phyloP scores from a whole-genome alignment of 2,113 vertebrate species.

The Stomatorhinus ivindoensis region DNA sequence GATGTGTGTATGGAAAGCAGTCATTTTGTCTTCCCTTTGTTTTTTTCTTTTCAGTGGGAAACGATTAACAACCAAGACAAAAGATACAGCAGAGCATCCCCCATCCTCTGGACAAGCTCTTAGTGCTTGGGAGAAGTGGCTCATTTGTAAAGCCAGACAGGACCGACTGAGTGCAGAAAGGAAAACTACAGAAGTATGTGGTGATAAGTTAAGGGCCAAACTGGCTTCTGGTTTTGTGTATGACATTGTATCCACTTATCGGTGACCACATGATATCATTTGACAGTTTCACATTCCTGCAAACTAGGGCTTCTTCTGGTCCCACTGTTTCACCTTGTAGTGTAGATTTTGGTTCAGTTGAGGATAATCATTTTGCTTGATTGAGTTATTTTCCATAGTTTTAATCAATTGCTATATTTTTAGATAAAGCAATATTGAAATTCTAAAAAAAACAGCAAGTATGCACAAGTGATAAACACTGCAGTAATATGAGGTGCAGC shows the following conservation, averaged over 20 bases:
- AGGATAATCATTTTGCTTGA: neutral
- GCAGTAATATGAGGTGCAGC: neutral
- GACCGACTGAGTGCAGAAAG: slow-evolving; percentile 67
- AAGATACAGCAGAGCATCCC: slow-evolving; percentile 21
- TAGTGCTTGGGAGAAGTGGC: slow-evolving; percentile 85
- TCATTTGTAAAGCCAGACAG: slow-evolving; percentile 81
- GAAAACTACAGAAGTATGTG: slow-evolving; percentile 66
- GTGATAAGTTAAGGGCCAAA: neutral
- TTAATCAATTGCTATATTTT: neutral
- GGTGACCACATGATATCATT: neutral
- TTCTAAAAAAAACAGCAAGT: neutral
- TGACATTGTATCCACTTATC: neutral
- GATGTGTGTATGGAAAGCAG: neutral
- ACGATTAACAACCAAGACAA: slow-evolving; percentile 36
- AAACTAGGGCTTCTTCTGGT: neutral
- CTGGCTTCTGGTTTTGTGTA: neutral
- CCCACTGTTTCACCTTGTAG: neutral
- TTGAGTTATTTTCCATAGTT: neutral
- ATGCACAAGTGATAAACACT: neutral
- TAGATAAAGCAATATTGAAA: neutral
- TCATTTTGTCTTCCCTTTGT: neutral
- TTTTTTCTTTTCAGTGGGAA: slow-evolving; percentile 21
- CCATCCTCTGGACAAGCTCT: slow-evolving; percentile 46
- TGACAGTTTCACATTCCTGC: neutral
- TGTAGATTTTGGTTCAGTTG: neutral